Base-by-base conservation (phyloP, 2,113 vertebrate species). In the Mohoua ochrocephala region DNA sequence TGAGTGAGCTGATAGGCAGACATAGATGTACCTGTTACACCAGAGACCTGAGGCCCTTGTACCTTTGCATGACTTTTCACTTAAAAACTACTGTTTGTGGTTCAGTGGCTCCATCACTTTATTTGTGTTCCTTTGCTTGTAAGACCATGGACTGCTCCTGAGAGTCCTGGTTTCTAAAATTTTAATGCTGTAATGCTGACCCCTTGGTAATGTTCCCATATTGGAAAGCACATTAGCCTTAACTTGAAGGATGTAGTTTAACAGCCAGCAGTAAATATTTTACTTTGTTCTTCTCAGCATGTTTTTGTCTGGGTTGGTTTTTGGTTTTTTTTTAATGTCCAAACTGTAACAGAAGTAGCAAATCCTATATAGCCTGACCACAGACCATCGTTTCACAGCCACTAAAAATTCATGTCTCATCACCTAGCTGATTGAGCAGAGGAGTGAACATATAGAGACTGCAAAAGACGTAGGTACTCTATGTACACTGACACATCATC, bases 1-100 rank as follows among this genome's bases (percentile, higher is more conserved):
- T 98, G 98, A 99, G 97, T 98, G 98, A 98, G 96, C 97, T 98
- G 97, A 97, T 95, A 98, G 97, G 80, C 95, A 93, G 93, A 87
- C 98, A 95, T 85, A 98, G 94, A 97, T 98, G 98, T 98, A 98
- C 98, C 97, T 98, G 98, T 98, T 98, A 98, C 98, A 97, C 98
- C 84, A 98, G 98, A 98, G 98, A 97, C 94, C 91, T 67, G 89
- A 93, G 97, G 97, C 98, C 97, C 97, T 97, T 96, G 98, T 98
- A 98, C 98, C 97, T 97, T 98, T 98, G 98, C 98, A 98, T 98
- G 98, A 98, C 98, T 99, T 99, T 99, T 98, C 98, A 99, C 98
- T 99, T 99, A 98, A 98, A 98, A 97, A 97, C 97, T 97, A 87
- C 92, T 84, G 92, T 96, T 97, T 93, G 95, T 98, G 98, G 98